phyloP scores from a whole-genome alignment of 2,888 invertebrate species.

The Leptopilina syphax region DNA sequence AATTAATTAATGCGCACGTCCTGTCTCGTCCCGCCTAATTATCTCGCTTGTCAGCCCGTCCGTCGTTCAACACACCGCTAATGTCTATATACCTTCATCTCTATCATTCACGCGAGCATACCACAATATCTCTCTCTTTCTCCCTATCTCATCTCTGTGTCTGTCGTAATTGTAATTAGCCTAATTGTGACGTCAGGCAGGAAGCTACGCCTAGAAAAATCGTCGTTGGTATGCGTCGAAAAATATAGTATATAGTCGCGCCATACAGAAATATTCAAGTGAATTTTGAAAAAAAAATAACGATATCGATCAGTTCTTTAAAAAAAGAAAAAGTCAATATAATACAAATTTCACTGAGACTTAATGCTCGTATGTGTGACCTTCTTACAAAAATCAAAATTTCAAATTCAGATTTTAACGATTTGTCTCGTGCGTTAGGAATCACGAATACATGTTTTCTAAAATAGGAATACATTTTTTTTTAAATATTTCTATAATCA shows the following conservation, averaged over 20 bases:
- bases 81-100: constrained; percentile 53
- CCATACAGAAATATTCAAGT: no score
- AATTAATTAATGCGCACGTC: constrained; percentile 77
- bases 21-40: constrained; percentile 75
- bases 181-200: constrained; percentile 75
- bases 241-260: not conserved
- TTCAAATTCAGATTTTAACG: no score
- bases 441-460: no score
- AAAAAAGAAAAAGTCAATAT: not conserved
- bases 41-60: constrained; percentile 73
- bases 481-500: no score
- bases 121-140: constrained; percentile 47
- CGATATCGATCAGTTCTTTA: constrained; percentile 11
- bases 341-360: no score
- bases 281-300: no score
- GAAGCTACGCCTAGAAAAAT: constrained; percentile 75
- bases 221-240: constrained; percentile 48
- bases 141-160: constrained; percentile 46
- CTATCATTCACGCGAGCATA: constrained; percentile 53
- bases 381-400: not conserved
- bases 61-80: constrained; percentile 67
- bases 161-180: constrained; percentile 74
- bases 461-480: not conserved
- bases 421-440: no score
- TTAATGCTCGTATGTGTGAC: not conserved